Base-by-base conservation (phyloP, 2,113 vertebrate species). In the Prolemur simus region DNA sequence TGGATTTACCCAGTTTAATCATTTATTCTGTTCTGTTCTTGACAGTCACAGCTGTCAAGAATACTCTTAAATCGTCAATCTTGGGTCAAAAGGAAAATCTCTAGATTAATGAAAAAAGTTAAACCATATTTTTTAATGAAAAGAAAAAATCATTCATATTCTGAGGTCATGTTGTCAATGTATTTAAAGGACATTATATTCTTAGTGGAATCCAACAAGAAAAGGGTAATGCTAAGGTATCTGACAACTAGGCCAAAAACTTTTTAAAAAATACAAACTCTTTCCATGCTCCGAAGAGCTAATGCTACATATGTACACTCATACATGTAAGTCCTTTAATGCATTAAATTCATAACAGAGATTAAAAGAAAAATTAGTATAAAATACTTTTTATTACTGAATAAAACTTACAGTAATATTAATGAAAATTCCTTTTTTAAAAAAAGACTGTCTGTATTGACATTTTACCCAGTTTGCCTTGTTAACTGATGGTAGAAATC, bases 61-160 rank as follows among this genome's bases (percentile, higher is more conserved):
- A 96, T 91, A 95, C 97, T 98, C 97, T 92, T 98, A 97, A 96
- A 89, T 93, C 95, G 98, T 98, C 98, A 97, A 49, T 97, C 97
- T 97, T 96, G 45, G 66, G 90, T 93, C 97, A 90, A 95, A 98
- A 97, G 98, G 96, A 98, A 98, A 98, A 98, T 98, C 96, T 98
- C 97, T 76, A 85, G 97, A 98, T 98, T 98, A 98, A 97, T 96
- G 96, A 97, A 98, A 98, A 98, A 98, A 98, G 96, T 96, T 97
- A 98, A 98, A 97, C 91, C 94, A 73, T 96, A 94, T 95, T 98
- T 98, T 97, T 96, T 97, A 96, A 94, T 92, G 96, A 95, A 96
- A 97, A 97, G 84, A 96, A 95, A 92, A 98, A 98, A 98, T 97
- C 92, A 97, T 32, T 90, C 97, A 96, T 96, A 97, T 89, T 42